A percentile compares a stretch with the other conserved stretches of the same genome.
phyloP scores from a whole-genome alignment of 2,888 invertebrate species.

The Gymnoscelis rufifasciata region DNA sequence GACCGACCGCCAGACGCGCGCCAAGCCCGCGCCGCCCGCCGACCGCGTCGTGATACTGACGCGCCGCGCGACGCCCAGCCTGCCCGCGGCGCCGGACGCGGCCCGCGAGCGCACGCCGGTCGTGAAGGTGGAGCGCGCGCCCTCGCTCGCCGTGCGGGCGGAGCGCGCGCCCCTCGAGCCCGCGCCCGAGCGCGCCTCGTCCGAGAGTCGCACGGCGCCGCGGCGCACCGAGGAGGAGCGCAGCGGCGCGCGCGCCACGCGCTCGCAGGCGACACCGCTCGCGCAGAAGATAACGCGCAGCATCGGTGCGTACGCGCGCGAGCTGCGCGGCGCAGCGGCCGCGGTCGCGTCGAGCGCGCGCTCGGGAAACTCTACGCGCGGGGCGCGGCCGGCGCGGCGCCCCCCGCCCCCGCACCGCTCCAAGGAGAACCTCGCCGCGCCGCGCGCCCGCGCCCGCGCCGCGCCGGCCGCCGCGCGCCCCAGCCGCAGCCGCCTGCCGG shows the following conservation, averaged over 20 bases:
- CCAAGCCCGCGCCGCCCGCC: constrained; percentile 29
- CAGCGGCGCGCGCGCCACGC: constrained; percentile 33
- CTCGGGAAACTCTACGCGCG: constrained; percentile 67
- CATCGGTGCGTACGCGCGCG: constrained; percentile 45
- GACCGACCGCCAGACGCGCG: constrained; percentile 33
- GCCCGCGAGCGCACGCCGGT: constrained; percentile 13
- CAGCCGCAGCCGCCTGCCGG: constrained; percentile 32
- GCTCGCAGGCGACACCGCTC: constrained; percentile 42
- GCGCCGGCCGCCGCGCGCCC: constrained; percentile 46
- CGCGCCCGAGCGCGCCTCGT: constrained; percentile 21
- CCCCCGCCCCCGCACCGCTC: constrained; percentile 63
- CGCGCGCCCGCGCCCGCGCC: constrained; percentile 51
- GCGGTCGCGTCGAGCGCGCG: constrained; percentile 42
- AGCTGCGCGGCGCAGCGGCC: constrained; percentile 43
- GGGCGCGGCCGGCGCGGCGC: constrained; percentile 63
- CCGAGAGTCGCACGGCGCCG: constrained; percentile 7
- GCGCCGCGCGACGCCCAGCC: constrained; percentile 41
- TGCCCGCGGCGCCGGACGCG: constrained; percentile 21
- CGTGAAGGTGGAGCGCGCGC: constrained; percentile 18
- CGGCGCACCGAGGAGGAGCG: constrained; percentile 31
- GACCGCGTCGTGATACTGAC: constrained; percentile 62
- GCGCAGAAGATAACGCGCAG: constrained; percentile 47
- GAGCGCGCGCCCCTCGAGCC: constrained; percentile 15
- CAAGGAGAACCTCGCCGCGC: constrained; percentile 69
- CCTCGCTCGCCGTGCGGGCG: neutral